These are phyloP conservation scores for Haemorhous mexicanus DNA, from an alignment of 2,113 vertebrate genomes.

Conservation along the genomic window DNA sequence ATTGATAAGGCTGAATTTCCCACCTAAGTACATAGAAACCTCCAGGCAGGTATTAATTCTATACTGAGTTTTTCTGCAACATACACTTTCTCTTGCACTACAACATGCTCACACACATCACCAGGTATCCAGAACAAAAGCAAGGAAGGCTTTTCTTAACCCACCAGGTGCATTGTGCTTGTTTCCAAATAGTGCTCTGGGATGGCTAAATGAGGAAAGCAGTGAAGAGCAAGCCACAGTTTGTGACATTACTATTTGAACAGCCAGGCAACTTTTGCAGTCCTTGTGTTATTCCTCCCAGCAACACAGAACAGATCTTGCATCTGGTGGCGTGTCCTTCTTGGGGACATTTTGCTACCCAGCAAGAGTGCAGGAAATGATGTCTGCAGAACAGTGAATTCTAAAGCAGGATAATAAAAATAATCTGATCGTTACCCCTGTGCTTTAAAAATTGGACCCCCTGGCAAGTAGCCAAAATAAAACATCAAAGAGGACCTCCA, in stretches of 20 bases:
- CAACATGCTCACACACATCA: neutral
- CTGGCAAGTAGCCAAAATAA: conserved; percentile 28
- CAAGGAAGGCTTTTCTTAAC: neutral
- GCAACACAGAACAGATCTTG: neutral
- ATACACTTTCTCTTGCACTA: neutral
- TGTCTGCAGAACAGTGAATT: neutral
- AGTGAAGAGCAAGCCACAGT: neutral
- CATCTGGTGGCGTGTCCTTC: neutral
- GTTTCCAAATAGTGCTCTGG: neutral
- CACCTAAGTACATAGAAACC: neutral
- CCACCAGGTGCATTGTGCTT: neutral
- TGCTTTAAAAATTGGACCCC: conserved; percentile 29
- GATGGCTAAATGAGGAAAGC: neutral
- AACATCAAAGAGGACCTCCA: conserved; percentile 49
- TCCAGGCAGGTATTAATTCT: neutral
- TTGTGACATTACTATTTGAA: neutral
- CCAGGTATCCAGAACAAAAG: neutral
- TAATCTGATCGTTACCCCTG: conserved; percentile 1
- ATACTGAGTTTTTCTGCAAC: neutral
- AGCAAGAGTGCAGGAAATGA: neutral
- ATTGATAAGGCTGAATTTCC: neutral
- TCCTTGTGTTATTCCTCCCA: neutral
- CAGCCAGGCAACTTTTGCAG: neutral
- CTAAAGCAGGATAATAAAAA: conserved; percentile 26
- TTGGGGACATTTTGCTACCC: neutral